phyloP scores from a whole-genome alignment of 35 echinoderm and acorn worm genomes.

The Anneissia japonica region DNA sequence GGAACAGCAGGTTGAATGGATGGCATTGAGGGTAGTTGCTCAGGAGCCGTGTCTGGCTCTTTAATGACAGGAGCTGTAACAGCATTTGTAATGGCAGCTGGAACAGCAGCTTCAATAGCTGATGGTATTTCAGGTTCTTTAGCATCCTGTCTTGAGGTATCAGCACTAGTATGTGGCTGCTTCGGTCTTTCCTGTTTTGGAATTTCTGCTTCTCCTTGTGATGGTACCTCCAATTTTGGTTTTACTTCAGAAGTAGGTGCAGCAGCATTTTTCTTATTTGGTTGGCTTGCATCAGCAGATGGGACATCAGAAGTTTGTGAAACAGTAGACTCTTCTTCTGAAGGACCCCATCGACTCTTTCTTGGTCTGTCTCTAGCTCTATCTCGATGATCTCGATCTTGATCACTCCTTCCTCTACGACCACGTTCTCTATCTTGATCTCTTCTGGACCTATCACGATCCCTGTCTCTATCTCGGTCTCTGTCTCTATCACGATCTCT shows the following conservation, averaged over 20 bases:
- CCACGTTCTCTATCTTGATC: conserved; percentile 62
- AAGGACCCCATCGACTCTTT: neutral
- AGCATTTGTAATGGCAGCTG: too few species aligned
- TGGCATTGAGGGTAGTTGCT: neutral
- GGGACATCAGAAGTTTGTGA: neutral
- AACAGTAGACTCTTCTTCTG: neutral
- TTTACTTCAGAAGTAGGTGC: neutral
- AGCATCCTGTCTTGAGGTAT: neutral
- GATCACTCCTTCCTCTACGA: conserved; percentile 47
- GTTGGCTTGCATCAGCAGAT: neutral
- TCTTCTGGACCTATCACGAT: conserved; percentile 6
- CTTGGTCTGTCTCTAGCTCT: conserved; percentile 45
- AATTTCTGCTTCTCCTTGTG: neutral
- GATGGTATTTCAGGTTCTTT: neutral
- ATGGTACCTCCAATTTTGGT: conserved; percentile 1
- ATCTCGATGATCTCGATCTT: conserved; percentile 12
- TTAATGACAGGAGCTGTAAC: too few species aligned
- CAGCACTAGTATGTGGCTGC: neutral
- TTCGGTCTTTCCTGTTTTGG: neutral
- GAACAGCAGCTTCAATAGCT: neutral
- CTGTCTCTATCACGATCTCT: conserved; percentile 50
- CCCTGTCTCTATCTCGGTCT: conserved; percentile 54
- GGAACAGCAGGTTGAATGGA: neutral
- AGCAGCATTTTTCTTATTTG: neutral
- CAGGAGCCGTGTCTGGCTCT: too few species aligned